Base-by-base conservation (phyloP, 2,113 vertebrate genomes). In the Corynorhinus townsendii region DNA sequence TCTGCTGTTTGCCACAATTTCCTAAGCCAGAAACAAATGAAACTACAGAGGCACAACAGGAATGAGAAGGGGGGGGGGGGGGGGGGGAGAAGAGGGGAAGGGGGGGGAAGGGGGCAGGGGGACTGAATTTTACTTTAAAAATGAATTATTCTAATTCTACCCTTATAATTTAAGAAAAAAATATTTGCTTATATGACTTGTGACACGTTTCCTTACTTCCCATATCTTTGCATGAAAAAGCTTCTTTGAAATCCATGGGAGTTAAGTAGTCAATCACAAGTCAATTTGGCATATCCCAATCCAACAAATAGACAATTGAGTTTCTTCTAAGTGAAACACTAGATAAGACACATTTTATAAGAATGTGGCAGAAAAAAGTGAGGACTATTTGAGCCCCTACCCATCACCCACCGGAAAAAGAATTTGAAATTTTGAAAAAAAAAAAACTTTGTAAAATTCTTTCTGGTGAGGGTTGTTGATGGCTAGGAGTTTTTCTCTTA, bases 1-100 rank as follows among this genome's bases (percentile, higher is more conserved):
- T 95, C 75, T 92, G 40, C 77, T 97, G 96, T 95, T 87, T 97
- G 76, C 86, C 93, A 95, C 95, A 98, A 97, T 96, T 82, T 52
- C 93, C 89, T 94, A 95, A 64, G 12, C 59, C 81, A 96, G 89
- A 98, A 98, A 96, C 94, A 97, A 96, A 98, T 97, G 95, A 97
- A 96, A 95, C 6, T 17, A 95, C 69, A 83, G 73, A 90, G 47
- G 64, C 11, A 64, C 56, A 92, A 30, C 71, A 89, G 43, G 81
- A 95, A 88, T 91, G 15, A 62, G 10, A n/a, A n/a, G n/a, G n/a
- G n/a, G n/a, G n/a, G n/a, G n/a, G n/a, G n/a, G n/a, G n/a, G n/a
- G n/a, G n/a, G n/a, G n/a, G n/a, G n/a, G n/a, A n/a, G n/a, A n/a
- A n/a, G n/a, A n/a, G n/a, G n/a, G n/a, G n/a, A n/a, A n/a, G n/a